Evolutionary conservation across 2,113 vertebrate genomes (phyloP), one percentile per base, ranked within the genome.

Genomic region (Brachypodius melanocephalos): DNA sequence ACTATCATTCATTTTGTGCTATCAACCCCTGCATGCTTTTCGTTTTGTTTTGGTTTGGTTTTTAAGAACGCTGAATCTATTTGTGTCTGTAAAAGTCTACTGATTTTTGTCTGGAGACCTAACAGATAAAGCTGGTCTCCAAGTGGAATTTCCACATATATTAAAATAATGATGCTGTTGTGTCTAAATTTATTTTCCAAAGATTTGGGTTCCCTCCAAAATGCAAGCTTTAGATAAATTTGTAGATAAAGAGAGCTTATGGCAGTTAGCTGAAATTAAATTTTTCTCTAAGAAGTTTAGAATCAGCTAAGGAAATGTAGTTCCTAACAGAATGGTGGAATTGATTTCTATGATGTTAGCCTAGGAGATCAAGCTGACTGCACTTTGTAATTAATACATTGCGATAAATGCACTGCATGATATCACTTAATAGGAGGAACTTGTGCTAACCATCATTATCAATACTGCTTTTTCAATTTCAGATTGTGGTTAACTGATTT

Each of bases 401-500:
- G 10, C 13, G 10, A 25, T 68, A 40, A 57, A 66, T 34, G 38
- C 42, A 67, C 52, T 42, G 59, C 63, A 52, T 88, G 18, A 21
- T 87, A 87, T 51, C 75, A 58, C 80, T 91, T 92, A 85, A 66
- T 73, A 91, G 59, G 46, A 72, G 38, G 59, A 85, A 79, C 66
- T 87, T 85, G 38, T 65, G 43, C 77, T 93, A 82, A 57, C 66
- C 36, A 13, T 89, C 69, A 16, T 91, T 95, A 94, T 76, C 54
- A 73, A 43, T 69, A 58, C 45, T 66, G 18, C 48, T 83, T 90
- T 92, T 90, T 82, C 81, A 85, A 45, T 91, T 96, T 88, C 67
- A 94, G 76, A 51, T 85, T 79, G 54, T 89, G 81, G 71, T 85
- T 91, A 95, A 96, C 84, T 84, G 74, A 66, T 88, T 51, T 88